Evolutionary conservation across 2,797 vertebrate species (phyloP).

Genomic region (Dipus sagitta): DNA sequence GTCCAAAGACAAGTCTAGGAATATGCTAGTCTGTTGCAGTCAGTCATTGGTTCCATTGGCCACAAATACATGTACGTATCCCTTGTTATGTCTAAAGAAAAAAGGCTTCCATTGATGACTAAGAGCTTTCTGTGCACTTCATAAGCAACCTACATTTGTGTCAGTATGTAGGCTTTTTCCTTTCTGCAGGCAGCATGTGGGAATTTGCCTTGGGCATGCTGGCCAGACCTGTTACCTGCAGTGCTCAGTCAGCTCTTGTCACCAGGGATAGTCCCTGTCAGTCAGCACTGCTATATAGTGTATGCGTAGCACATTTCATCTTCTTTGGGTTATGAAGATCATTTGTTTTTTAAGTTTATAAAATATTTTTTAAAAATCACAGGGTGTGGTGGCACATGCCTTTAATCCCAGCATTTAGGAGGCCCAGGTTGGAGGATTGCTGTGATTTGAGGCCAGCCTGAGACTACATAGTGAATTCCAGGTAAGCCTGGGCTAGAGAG

Average conservation of each 20-base stretch:
- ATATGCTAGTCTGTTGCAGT: not conserved
- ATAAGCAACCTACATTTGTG: not conserved
- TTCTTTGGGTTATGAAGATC: conserved; percentile 23
- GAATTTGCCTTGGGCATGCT: not conserved
- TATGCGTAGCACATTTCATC: not conserved
- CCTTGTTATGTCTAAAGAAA: conserved; percentile 9
- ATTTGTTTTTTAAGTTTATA: conserved; percentile 51
- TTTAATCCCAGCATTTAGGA: no score
- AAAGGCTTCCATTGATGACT: not conserved
- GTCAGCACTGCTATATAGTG: not conserved
- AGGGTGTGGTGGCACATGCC: no score
- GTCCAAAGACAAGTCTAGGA: conserved; percentile 10
- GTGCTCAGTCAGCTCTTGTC: conserved; percentile 29
- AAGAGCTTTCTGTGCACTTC: not conserved
- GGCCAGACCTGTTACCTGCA: not conserved
- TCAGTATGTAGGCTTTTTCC: not conserved
- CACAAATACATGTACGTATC: not conserved
- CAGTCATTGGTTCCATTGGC: not conserved
- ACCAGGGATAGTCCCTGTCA: conserved; percentile 21
- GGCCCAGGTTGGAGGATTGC: no score
- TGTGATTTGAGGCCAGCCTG: no score
- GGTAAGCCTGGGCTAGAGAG: no score
- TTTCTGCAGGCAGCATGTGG: not conserved
- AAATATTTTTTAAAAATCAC: not conserved
- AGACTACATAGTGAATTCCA: no score